Base-by-base conservation (phyloP, 2,888 invertebrate species). In the Malthinus flaveolus region DNA sequence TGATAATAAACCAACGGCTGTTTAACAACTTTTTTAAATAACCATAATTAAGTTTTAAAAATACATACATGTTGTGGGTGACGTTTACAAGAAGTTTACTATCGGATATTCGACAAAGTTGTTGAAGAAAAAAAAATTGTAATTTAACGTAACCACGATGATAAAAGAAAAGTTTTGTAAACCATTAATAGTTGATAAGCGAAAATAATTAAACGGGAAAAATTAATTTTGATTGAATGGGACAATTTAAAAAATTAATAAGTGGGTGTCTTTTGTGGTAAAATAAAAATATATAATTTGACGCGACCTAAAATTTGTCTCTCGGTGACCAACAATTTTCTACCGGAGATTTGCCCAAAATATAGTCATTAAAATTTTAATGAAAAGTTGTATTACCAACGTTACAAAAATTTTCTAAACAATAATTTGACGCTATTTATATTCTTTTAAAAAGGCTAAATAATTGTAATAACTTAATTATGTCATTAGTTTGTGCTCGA, bases 41-140 rank as follows among this genome's bases (percentile, higher is more conserved):
- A 57, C 62, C 62, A 39, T 62, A 62, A 62, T 62, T 62, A 59
- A 54, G 49, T 56, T 59, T 53, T 46, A 57, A 60, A 55, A 51
- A 57, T 56, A 56, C 46, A 49, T 45, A 45, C 49, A 56, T 9
- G 12, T 13, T 56, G 49, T 56, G 56, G 45, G 56, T 56, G 49
- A 32, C 47, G 39, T 32, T 49, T 39, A 49, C 49, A 35, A 39
- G 36, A 56, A 56, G 32, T 56, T 56, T 56, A 13, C 49, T 33
- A 35, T 31, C 45, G 34, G 36, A 49, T 56, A 56, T 56, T 31
- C 45, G 49, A 56, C 56, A 56, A 11, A 36, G 49, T 37, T 56
- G 34, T 49, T 47, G 48, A 15, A 32, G n/a, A 12, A 56, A 49
- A 53, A 44, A 54, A 48, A 15, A 49, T 15, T n/a, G 10, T 46